Evolutionary conservation across 2,888 invertebrate species (phyloP), one percentile per base, ranked within the genome.

Genomic region (Eudemis profundana): DNA sequence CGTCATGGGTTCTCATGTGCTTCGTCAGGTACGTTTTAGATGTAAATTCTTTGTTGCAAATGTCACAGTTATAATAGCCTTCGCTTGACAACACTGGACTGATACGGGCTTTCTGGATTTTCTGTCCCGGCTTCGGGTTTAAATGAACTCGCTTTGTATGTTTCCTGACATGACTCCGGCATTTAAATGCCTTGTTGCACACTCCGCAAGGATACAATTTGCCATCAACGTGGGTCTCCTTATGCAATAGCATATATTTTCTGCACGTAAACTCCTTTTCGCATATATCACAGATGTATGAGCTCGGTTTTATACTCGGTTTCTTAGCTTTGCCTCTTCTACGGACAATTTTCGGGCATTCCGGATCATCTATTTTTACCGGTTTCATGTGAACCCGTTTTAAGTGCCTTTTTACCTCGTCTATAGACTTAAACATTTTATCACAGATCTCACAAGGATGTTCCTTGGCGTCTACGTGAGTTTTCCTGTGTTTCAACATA

Each of bases 181-280:
- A 79, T 70, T 81, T 82, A 36, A 79, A 81, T 0, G 72, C 67
- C 54, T 81, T 82, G 0, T 79, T 54, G 46, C 82, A 82, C 0
- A 75, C 69, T 0, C 74, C 72, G 36, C 82, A 82, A 0, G 61
- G 17, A 5, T 42, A 27, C 7, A 15, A 17, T 27, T 56, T 44
- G 0, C 19, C n/a, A 3, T 56, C 56, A 4, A 27, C 42, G 29
- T 56, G 56, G 7, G 29, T 56, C 12, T 56, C 42, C 19, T 56
- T 54, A 7, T 54, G 42, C 15, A 54, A 42, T 1, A 42, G 10
- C 27, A 54, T 40, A 27, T 54, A 42, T 42, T 42, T 56, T 3
- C 40, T 17, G 29, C n/a, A 42, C 4, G 42, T n/a, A 29, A 56
- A 56, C 10, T 44, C 42, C 10, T 56, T 56, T 4, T 56, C n/a